Percentiles rank a stretch among this genome's conserved stretches.
These are phyloP conservation scores for Charanyca ferruginea DNA, from an alignment of 2,888 invertebrate genomes.

Conservation along the genomic window DNA sequence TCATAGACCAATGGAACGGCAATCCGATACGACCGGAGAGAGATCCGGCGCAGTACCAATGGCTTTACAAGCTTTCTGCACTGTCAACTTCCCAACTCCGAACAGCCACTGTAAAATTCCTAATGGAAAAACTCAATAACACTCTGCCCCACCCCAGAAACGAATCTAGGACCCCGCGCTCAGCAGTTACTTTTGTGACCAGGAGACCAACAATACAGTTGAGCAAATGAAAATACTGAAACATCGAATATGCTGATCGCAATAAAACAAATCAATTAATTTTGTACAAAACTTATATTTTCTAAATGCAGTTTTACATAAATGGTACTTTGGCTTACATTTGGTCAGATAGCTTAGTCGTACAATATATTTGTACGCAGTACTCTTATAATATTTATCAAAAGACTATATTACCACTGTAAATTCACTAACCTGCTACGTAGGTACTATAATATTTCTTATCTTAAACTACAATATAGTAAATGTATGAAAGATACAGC, in stretches of 20 bases:
- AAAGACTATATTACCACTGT: constrained; percentile 14
- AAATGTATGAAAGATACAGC: constrained; percentile 15
- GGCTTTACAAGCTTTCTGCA: no score
- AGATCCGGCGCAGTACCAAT: no score
- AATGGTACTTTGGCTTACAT: constrained; percentile 56
- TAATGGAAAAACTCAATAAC: no score
- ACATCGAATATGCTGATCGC: not conserved
- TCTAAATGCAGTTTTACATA: constrained; percentile 66
- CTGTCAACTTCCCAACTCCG: no score
- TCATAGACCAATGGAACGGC: no score
- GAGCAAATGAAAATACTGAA: not conserved
- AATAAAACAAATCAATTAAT: constrained; percentile 4
- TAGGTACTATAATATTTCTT: constrained; percentile 27
- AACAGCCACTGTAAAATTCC: no score
- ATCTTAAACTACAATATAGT: constrained; percentile 19
- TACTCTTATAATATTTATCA: not conserved
- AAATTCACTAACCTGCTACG: constrained; percentile 42
- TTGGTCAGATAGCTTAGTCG: constrained; percentile 39
- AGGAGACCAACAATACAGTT: no score
- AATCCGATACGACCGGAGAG: no score
- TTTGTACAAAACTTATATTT: constrained; percentile 62
- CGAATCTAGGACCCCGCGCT: no score
- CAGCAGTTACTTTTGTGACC: no score
- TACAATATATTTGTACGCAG: constrained; percentile 16
- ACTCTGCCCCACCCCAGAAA: no score